Base-by-base conservation (phyloP, 2,888 invertebrate species). In the Hirtodrosophila duncani region DNA sequence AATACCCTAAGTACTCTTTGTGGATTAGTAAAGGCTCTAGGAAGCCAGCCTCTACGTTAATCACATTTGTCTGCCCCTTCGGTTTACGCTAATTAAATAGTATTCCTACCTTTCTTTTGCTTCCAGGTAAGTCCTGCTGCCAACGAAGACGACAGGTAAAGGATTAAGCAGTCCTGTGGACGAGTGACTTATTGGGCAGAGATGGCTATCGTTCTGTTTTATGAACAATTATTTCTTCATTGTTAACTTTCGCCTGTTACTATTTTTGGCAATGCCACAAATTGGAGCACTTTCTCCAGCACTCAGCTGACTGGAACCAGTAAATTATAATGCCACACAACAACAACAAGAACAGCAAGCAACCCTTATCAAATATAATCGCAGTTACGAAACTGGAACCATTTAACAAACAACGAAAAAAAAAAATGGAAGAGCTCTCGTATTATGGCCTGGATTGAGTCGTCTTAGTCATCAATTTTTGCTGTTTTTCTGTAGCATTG, bases 111-210 rank as follows among this genome's bases (percentile, higher is more conserved):
- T 48, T 18, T 45, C 17, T 49, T 38, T 52, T 34, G 34, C 41
- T 60, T 63, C 13, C 74, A 78, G 78, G 72, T 74, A 78, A 72
- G 72, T 57, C 57, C 57, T 43, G 57, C 37, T 34, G 31, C 11
- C 17, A 13, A 9, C 20, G 17, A 10, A 34, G 10, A 27, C 8
- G 5, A n/a, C n/a, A n/a, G n/a, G n/a, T n/a, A n/a, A n/a, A n/a
- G n/a, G n/a, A n/a, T n/a, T n/a, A n/a, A n/a, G n/a, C 16, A 13
- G 6, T 3, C 20, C 33, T 1, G 7, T 31, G 31, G n/a, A n/a
- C n/a, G n/a, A 31, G 9, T 31, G 16, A 31, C 31, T 44, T 38
- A 55, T 10, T 31, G 23, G 9, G 6, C 20, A 5, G 44, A 42
- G 57, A 57, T 58, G 57, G 38, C 50, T 50, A 58, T 58, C 38